Conservation (phyloP, 2,113 vertebrate species). For the Ctenomys sociabilis region DNA sequence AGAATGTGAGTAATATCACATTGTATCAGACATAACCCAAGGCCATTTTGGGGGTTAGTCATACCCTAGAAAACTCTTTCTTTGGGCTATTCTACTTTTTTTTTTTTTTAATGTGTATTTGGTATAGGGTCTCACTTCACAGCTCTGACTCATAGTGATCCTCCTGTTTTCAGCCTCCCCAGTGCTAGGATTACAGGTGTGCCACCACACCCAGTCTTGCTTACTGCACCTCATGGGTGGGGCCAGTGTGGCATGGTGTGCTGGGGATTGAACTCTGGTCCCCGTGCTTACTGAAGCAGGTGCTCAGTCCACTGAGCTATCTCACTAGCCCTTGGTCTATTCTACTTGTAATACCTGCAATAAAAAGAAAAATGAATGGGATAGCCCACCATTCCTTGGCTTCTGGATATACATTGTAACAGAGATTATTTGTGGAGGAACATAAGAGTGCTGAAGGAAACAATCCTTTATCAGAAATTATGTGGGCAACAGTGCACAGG, state of each 20-base stretch:
- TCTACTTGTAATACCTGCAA: neutral
- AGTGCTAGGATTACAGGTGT: no score
- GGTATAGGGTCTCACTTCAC: no score
- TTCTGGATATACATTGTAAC: neutral
- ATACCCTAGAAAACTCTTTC: neutral
- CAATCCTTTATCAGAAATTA: neutral
- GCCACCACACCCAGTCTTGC: no score
- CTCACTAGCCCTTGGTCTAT: neutral
- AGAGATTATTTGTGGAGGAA: conserved; percentile 3
- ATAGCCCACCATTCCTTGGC: neutral
- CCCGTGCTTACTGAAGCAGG: no score
- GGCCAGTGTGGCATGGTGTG: no score
- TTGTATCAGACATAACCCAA: neutral
- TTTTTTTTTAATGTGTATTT: no score
- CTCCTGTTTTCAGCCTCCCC: no score
- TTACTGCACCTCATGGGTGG: no score
- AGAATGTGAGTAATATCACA: neutral
- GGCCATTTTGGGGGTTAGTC: neutral
- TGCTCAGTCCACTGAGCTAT: no score
- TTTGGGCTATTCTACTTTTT: neutral
- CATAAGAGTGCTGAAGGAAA: neutral
- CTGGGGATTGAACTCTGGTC: no score
- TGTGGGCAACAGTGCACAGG: neutral
- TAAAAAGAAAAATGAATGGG: neutral
- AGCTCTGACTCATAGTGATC: no score